Base-by-base conservation (phyloP, 2,113 vertebrate species). In the Ia io region DNA sequence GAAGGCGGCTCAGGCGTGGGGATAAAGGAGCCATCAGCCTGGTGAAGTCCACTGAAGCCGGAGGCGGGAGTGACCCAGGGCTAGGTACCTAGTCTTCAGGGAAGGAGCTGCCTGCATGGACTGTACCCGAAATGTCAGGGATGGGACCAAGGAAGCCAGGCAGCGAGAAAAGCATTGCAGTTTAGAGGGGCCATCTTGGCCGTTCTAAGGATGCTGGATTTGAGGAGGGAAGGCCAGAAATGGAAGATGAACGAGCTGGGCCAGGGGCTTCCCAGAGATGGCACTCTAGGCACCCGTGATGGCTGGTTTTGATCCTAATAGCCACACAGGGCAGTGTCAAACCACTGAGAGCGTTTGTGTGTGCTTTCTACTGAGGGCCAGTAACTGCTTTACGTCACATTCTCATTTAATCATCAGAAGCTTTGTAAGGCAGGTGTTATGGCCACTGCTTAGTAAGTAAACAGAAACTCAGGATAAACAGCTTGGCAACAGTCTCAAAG, bases 271-370 rank as follows among this genome's bases (percentile, higher is more conserved):
- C 63, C n/a, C 35, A 13, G 35, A 63, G 53, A 88, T 6, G 1
- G 30, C 28, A 59, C 40, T 32, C 65, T 12, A 67, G 82, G 35
- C 44, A 63, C n/a, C 56, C 22, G 5, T 35, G 7, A 23, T 2
- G 25, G 71, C 35, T 76, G 65, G 51, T 23, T 73, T 83, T 77
- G n/a, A 32, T 30, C 23, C 53, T 32, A 23, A n/a, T 1, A 6
- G 37, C 37, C 86, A 53, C 16, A 35, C n/a, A 1, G 30, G 28
- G 74, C 71, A 13, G 25, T 6, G 11, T 70, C 51, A 49, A 56
- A 25, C 3, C 37, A 11, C 59, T 1, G 9, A 42, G 1, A 7
- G 28, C 1, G 0, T 47, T n/a, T 74, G 74, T 2, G 0, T 3
- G 14, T 42, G 53, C 77, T 40, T 73, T 44, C 80, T 59, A 5